Conservation (phyloP, 2,797 vertebrate species). For the Rhinoraja longicauda region DNA sequence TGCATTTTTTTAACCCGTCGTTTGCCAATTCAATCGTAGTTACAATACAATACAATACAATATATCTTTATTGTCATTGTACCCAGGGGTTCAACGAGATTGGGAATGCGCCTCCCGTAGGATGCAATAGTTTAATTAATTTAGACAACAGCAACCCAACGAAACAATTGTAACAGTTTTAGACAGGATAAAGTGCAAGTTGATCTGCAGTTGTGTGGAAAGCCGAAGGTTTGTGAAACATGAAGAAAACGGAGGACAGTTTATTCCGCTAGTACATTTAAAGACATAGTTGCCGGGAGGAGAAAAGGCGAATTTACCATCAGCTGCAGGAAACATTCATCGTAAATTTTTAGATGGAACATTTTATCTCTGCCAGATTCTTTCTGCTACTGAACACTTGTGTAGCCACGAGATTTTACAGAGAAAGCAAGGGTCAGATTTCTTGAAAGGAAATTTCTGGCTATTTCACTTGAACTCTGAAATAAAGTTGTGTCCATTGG, state of each 20-base stretch:
- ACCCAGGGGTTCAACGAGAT: too few species aligned
- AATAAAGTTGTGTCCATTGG: not conserved
- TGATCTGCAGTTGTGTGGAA: not conserved
- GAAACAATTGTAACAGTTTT: too few species aligned
- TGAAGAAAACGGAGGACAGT: not conserved
- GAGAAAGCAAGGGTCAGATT: not conserved
- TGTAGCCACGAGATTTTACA: not conserved
- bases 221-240: not conserved
- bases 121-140: too few species aligned
- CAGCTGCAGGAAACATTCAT: not conserved
- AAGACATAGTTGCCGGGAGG: not conserved
- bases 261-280: not conserved
- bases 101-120: too few species aligned
- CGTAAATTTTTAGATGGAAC: not conserved
- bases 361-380: not conserved
- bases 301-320: not conserved
- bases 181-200: too few species aligned
- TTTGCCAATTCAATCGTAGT: not conserved
- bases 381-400: not conserved
- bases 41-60: too few species aligned
- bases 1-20: not conserved
- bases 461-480: not conserved
- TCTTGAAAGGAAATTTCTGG: not conserved
- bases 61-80: too few species aligned
- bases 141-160: too few species aligned